These are phyloP conservation scores for Reticulitermes speratus DNA, from an alignment of 1,140 invertebrate species.

Conservation along the genomic window DNA sequence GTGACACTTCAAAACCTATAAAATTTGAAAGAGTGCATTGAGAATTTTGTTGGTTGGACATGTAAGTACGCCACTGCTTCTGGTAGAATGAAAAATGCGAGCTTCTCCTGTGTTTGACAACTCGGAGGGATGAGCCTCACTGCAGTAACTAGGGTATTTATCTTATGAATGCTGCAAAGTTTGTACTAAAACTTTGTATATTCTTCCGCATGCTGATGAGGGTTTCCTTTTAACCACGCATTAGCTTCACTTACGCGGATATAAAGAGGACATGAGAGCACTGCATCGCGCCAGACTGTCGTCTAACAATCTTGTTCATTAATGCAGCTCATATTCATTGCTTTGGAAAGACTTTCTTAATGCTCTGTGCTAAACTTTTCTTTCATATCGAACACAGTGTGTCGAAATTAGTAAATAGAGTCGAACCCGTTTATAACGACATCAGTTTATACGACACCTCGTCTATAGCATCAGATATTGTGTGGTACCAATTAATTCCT, in stretches of 20 bases:
- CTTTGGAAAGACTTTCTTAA: neutral
- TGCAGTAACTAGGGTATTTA: neutral
- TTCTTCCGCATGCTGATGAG: constrained; percentile 8
- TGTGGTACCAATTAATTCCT: no score
- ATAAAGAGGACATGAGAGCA: neutral
- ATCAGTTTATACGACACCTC: no score
- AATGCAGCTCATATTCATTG: neutral
- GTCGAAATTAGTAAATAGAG: no score
- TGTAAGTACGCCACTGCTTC: neutral
- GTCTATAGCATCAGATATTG: no score
- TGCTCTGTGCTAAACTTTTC: neutral
- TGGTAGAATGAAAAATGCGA: neutral
- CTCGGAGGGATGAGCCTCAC: neutral
- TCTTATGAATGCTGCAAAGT: neutral
- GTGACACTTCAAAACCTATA: no score
- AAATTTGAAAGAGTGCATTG: no score
- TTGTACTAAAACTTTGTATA: constrained; percentile 1
- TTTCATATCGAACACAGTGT: neutral
- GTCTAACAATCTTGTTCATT: neutral
- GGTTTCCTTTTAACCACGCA: neutral
- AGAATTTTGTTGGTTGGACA: neutral
- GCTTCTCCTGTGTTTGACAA: neutral
- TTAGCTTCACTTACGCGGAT: neutral
- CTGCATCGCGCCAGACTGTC: neutral
- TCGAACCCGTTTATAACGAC: no score